Base-by-base conservation (phyloP, 2,113 vertebrate genomes). In the Phalacrocorax aristotelis region DNA sequence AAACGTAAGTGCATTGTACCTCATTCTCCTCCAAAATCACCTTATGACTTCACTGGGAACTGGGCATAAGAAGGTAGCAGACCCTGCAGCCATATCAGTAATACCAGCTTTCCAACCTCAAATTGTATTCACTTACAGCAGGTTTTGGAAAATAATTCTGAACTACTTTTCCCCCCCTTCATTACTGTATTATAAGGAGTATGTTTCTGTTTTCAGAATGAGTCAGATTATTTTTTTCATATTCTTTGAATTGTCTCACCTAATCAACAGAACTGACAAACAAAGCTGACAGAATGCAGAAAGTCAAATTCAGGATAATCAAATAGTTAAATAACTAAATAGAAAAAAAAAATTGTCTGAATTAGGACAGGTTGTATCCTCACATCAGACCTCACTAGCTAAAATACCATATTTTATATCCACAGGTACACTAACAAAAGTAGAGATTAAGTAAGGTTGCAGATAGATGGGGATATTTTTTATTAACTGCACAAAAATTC, bases 141-240 rank as follows among this genome's bases (percentile, higher is more conserved):
- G 30, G 5, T 79, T 64, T 22, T 69, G 10, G 26, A 40, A 83
- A 83, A 55, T 34, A 3, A 44, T 46, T 62, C 54, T 68, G 2
- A 49, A 11, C 3, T 34, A 2, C 1, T 49, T 58, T 38, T 36
- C 9, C 5, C 3, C 1, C 1, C 5, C 17, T 8, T 42, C 5
- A 42, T 62, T 62, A 26, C n/a, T 65, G 9, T 42, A 25, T 44
- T 79, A 7, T 36, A 34, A 40, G 26, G 9, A 76, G 8, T 23
- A 18, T 69, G 36, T 79, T 82, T 85, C 17, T 58, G 6, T 20
- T 74, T 79, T 68, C 30, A 58, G 36, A 75, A 86, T 29, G 7
- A 70, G 9, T 42, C 11, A 57, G 6, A 6, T 38, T 58, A 2
- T 51, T 49, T 87, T 71, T 87, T 86, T 83, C 8, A 23, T 26